Conservation (phyloP, 2,797 vertebrate species). For the Agapornis canus region DNA sequence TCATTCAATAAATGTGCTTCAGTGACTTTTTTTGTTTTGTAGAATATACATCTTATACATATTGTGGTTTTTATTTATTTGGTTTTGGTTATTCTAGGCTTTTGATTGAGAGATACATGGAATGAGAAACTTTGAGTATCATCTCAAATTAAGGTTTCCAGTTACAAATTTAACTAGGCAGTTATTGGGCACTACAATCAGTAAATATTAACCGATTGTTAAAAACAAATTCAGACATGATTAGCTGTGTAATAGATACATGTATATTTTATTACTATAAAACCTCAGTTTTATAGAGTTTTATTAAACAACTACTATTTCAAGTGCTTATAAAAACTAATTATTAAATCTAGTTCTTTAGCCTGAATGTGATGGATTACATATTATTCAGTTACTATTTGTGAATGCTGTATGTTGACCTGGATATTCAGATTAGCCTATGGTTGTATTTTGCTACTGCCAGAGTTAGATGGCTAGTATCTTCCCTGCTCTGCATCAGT, state of each 20-base stretch:
- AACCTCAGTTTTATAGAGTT: conserved; percentile 19
- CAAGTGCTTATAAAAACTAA: conserved; percentile 25
- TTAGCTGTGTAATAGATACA: neutral
- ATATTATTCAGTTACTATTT: neutral
- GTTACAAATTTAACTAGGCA: conserved; percentile 4
- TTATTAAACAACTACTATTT: conserved; percentile 23
- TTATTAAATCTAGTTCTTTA: neutral
- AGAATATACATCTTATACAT: neutral
- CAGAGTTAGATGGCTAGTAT: neutral
- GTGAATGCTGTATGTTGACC: neutral
- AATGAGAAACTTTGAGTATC: neutral
- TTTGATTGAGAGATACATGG: neutral
- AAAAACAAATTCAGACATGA: conserved; percentile 26
- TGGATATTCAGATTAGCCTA: neutral
- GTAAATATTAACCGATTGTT: neutral
- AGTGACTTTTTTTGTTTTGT: neutral
- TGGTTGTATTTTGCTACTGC: neutral
- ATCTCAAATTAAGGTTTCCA: neutral
- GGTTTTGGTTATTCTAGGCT: neutral
- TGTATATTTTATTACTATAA: conserved; percentile 3
- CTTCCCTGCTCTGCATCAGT: neutral
- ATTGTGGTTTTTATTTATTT: neutral
- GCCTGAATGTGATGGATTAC: neutral
- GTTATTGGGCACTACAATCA: neutral
- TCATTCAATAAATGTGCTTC: neutral